A percentile compares a stretch with the other conserved stretches of the same genome.
Conservation (phyloP, 1,140 invertebrate genomes). For the Drosophila dunni region DNA sequence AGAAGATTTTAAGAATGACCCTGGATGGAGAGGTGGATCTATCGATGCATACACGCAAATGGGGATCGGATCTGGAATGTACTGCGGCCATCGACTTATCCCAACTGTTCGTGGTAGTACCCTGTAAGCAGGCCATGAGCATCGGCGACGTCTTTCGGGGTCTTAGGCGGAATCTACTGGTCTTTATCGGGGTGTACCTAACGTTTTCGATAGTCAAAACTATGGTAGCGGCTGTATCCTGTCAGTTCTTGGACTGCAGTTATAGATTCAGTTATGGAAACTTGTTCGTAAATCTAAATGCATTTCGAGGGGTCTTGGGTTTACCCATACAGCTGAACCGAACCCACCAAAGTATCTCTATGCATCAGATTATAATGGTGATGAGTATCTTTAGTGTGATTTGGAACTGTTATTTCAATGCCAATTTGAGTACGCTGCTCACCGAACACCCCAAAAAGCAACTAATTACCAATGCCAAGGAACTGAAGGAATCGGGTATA, state of each 20-base stretch:
- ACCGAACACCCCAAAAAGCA: conserved; percentile 13
- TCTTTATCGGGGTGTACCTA: conserved; percentile 32
- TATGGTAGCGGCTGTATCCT: conserved; percentile 1
- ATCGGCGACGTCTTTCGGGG: conserved; percentile 30
- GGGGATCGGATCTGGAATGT: neutral
- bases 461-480: conserved; percentile 27
- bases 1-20: neutral
- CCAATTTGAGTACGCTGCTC: conserved; percentile 52
- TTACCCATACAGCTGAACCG: conserved; percentile 8
- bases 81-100: neutral
- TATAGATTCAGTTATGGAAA: conserved; percentile 2
- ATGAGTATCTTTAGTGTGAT: conserved; percentile 55
- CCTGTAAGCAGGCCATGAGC: conserved; percentile 20
- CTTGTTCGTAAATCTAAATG: conserved; percentile 38
- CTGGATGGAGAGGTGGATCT: neutral
- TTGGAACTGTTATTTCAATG: conserved; percentile 38
- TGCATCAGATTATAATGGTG: conserved; percentile 41
- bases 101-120: conserved; percentile 34
- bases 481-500: conserved; percentile 13
- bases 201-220: conserved; percentile 31
- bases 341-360: neutral
- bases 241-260: neutral
- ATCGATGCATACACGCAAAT: neutral
- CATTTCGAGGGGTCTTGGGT: conserved; percentile 37
- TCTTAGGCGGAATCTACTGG: neutral